Evolutionary conservation across 2,888 invertebrate species (phyloP), one percentile per base, ranked within the genome.

Genomic region (Protonemura montana): DNA sequence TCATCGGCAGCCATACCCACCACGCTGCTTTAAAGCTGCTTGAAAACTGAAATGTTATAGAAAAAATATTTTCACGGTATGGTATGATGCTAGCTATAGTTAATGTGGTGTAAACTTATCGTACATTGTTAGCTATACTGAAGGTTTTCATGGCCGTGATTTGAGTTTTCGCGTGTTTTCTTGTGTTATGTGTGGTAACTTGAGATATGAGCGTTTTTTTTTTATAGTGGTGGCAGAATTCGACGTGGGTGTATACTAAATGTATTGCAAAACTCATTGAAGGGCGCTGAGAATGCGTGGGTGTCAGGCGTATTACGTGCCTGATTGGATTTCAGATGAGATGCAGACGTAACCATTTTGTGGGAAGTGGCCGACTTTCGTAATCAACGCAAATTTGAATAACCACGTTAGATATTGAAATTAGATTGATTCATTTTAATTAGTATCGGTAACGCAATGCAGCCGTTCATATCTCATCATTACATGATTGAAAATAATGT

Each of bases 71-170:
- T 59, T 59, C 21, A 59, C 21, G 21, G 59, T 28, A 25, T 41
- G 41, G 77, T 85, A n/a, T 87, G 86, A 87, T 85, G 86, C 81
- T 76, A 85, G 59, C 83, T 80, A 76, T n/a, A n/a, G 26, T 41
- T 85, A 86, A 87, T 87, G 87, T 82, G 85, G 82, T 76, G 87
- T 85, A 85, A 85, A 87, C 85, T 85, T 86, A 76, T 21, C 27
- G 28, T 35, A 21, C 35, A 83, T 13, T 30, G n/a, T 82, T 35
- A 10, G n/a, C 30, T 82, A 30, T 82, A 76, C 35, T 35, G 5
- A 35, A 35, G 3, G 10, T 35, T n/a, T 35, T 35, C 35, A 35
- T 35, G 35, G 16, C 76, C 21, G 76, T 76, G 76, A 21, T 59
- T 3, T 35, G 21, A 59, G 59, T 59, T 59, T 59, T 59, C 3